phyloP scores from a whole-genome alignment of 2,888 invertebrate species.

The Tetranychus truncatus region DNA sequence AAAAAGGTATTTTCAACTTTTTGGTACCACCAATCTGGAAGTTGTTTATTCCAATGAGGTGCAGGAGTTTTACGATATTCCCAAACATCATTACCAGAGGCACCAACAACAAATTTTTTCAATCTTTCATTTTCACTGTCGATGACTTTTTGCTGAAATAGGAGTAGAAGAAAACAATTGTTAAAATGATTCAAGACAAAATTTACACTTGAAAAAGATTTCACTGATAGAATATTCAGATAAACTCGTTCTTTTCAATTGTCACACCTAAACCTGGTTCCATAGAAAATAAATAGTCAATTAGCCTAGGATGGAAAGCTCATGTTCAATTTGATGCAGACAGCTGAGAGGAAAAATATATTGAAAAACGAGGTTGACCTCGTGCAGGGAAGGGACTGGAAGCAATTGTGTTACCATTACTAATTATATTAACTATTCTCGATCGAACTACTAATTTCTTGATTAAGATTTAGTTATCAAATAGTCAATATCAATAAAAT shows the following conservation, averaged over 20 bases:
- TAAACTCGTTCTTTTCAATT: background rate
- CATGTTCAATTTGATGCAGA: background rate
- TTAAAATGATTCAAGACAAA: background rate
- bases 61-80: slow-evolving; percentile 54
- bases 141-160: slow-evolving; percentile 44
- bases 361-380: background rate
- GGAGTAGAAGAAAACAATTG: slow-evolving; percentile 24
- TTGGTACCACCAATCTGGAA: slow-evolving; percentile 55
- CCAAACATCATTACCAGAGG: slow-evolving; percentile 60
- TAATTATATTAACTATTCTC: background rate
- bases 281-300: background rate
- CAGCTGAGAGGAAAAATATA: background rate
- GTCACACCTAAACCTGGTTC: background rate
- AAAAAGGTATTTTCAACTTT: slow-evolving; percentile 39
- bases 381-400: background rate
- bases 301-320: background rate
- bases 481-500: background rate
- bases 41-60: slow-evolving; percentile 55
- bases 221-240: background rate
- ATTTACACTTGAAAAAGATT: background rate
- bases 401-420: background rate
- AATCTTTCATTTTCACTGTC: slow-evolving; percentile 51
- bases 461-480: background rate
- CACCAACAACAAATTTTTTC: slow-evolving; percentile 44
- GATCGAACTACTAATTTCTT: slow-evolving; percentile 7